phyloP scores from a whole-genome alignment of 2,113 vertebrate genomes.

The Struthidea cinerea region DNA sequence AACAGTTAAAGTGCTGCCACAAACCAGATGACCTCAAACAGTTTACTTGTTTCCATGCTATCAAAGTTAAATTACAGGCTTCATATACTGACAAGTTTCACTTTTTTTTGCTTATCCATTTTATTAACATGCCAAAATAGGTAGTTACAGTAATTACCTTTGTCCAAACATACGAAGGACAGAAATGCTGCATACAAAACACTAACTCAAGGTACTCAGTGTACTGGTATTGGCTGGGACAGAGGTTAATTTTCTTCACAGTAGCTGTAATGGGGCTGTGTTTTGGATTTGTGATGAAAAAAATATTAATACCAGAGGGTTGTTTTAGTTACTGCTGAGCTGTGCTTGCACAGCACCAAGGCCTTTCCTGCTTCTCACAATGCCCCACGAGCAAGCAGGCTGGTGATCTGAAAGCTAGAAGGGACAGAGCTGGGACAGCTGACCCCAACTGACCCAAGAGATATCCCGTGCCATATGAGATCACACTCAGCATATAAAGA shows the following conservation, averaged over 20 bases:
- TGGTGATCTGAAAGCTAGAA: neutral
- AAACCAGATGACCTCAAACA: neutral
- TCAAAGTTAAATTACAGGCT: neutral
- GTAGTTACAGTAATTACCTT: neutral
- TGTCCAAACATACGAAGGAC: neutral
- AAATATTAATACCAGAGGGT: neutral
- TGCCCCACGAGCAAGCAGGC: neutral
- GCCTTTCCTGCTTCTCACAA: neutral
- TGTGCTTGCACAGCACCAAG: neutral
- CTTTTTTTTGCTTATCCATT: neutral
- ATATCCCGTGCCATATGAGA: neutral
- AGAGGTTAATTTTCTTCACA: neutral
- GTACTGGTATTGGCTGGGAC: neutral
- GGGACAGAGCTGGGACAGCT: neutral
- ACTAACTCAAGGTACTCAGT: neutral
- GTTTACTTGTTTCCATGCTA: neutral
- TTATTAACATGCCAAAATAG: neutral
- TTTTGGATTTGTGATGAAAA: neutral
- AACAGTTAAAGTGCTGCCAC: neutral
- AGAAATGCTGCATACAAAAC: neutral
- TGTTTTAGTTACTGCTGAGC: neutral
- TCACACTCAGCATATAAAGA: neutral
- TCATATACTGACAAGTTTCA: neutral
- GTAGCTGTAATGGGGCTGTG: neutral
- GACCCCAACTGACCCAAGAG: neutral